These are phyloP conservation scores for Ormyrus labotus DNA, from an alignment of 2,888 invertebrate genomes.

Conservation along the genomic window DNA sequence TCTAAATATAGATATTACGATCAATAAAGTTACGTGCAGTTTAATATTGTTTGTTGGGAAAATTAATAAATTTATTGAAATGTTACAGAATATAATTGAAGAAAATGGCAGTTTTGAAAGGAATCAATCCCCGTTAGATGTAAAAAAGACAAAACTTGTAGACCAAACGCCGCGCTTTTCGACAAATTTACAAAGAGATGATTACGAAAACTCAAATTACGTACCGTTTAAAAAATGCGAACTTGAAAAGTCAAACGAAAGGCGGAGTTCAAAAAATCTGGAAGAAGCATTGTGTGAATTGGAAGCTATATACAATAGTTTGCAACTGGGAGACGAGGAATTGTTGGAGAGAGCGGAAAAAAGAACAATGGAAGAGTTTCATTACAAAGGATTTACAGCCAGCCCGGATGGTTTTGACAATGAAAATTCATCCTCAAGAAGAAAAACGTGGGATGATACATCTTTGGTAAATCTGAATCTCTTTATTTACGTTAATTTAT, in stretches of 20 bases:
- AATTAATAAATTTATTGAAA: not conserved
- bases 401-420: conserved; percentile 46
- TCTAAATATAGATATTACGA: too few relatives aligned
- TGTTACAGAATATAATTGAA: conserved; percentile 9
- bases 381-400: conserved; percentile 52
- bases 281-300: conserved; percentile 93
- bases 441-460: conserved; percentile 47
- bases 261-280: conserved; percentile 84
- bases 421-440: conserved; percentile 57
- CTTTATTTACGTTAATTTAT: not conserved
- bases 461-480: conserved; percentile 30
- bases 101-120: conserved; percentile 5
- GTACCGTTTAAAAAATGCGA: not conserved
- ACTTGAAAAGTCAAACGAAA: conserved; percentile 19
- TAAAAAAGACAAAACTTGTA: conserved; percentile 28
- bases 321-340: conserved; percentile 90
- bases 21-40: too few relatives aligned
- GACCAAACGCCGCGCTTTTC: conserved; percentile 20
- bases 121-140: conserved; percentile 35
- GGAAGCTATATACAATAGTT: conserved; percentile 93
- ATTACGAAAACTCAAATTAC: conserved; percentile 36
- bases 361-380: conserved; percentile 80
- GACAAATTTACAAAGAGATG: conserved; percentile 12
- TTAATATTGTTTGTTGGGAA: too few relatives aligned
- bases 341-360: conserved; percentile 87